Evolutionary conservation across 1,140 invertebrate species (phyloP).

Genomic region (Sitobion miscanthi): DNA sequence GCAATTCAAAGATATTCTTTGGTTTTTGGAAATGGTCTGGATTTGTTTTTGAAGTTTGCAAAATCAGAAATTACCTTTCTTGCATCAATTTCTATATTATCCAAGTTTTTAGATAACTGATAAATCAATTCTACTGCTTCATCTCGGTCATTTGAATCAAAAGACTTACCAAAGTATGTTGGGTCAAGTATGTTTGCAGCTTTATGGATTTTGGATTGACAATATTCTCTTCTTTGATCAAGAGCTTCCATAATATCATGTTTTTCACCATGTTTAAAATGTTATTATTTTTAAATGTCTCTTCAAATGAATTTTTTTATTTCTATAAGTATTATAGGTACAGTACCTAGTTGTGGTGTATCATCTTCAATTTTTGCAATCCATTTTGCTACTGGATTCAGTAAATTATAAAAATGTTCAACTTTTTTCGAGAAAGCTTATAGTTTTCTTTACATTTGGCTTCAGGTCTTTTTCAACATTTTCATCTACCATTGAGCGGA

Average conservation of each 20-base stretch:
- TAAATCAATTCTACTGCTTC: constrained; percentile 15
- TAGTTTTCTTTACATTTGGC: constrained; percentile 1
- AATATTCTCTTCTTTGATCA: not conserved
- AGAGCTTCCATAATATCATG: constrained; percentile 5
- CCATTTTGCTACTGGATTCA: not conserved
- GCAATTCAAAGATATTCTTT: constrained; percentile 37
- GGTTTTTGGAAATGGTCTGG: not conserved
- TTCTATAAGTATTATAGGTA: not conserved
- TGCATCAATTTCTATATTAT: constrained; percentile 21
- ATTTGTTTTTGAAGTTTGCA: not conserved
- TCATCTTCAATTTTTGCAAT: constrained; percentile 33
- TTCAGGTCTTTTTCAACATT: not conserved
- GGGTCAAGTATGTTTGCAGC: constrained; percentile 20
- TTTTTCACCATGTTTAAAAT: constrained; percentile 28
- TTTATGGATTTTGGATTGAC: not conserved
- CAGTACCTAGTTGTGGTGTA: not conserved
- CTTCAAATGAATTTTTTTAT: not conserved
- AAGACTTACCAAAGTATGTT: not conserved
- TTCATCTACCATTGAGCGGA: not conserved
- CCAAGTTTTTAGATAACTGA: constrained; percentile 15
- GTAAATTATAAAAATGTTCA: not conserved
- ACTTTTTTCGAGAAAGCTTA: not conserved
- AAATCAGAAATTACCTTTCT: not conserved
- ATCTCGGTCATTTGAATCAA: not conserved
- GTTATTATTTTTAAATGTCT: constrained; percentile 11